phyloP scores from a whole-genome alignment of 2,797 vertebrate species.

The Ciconia nigra region DNA sequence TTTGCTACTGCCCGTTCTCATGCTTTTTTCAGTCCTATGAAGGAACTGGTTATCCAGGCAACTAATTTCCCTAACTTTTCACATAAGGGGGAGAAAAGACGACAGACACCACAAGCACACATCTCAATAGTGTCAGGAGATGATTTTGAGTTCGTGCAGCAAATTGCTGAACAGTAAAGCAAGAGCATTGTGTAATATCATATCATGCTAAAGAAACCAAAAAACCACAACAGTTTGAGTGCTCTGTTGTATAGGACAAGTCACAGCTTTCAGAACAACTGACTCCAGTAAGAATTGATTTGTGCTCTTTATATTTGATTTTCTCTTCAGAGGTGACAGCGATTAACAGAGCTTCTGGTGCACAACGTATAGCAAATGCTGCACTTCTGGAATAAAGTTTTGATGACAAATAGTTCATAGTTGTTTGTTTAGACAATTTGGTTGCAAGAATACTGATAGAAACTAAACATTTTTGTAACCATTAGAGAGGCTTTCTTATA shows the following conservation, averaged over 20 bases:
- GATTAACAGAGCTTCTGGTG: neutral
- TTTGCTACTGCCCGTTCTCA: neutral
- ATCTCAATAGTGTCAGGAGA: neutral
- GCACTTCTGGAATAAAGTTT: neutral
- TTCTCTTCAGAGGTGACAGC: neutral
- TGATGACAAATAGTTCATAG: neutral
- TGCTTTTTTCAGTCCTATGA: neutral
- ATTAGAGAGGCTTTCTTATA: neutral
- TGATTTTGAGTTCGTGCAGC: neutral
- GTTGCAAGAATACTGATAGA: neutral
- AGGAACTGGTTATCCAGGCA: neutral
- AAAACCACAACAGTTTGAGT: neutral
- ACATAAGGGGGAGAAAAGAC: neutral
- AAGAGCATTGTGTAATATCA: neutral
- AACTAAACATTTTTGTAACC: neutral
- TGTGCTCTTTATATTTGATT: neutral
- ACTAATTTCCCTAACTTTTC: neutral
- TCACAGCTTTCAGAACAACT: neutral
- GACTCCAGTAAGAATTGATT: neutral
- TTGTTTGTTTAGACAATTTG: neutral
- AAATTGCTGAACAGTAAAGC: neutral
- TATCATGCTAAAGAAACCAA: neutral
- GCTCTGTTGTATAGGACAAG: neutral
- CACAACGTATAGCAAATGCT: neutral
- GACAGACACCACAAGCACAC: neutral